These are phyloP conservation scores for Ramphastos sulfuratus DNA, from an alignment of 2,113 vertebrate genomes.

Conservation along the genomic window DNA sequence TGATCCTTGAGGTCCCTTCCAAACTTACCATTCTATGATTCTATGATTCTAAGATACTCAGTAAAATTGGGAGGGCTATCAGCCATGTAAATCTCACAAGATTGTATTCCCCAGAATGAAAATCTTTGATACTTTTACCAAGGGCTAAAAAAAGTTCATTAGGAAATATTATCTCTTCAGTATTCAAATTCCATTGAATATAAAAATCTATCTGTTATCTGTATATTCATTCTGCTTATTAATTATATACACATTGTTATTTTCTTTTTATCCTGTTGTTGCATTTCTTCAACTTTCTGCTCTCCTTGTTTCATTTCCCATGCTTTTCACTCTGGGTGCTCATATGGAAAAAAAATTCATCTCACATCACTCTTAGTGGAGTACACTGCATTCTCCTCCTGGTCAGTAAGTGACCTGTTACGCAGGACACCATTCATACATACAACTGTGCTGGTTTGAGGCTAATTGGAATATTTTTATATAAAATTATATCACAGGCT, in stretches of 20 bases:
- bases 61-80: neutral
- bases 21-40: too few species aligned
- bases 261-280: neutral
- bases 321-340: neutral
- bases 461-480: too few species aligned
- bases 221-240: neutral
- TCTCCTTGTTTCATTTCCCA: neutral
- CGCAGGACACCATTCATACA: neutral
- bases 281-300: neutral
- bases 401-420: neutral
- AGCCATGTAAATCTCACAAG: neutral
- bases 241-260: neutral
- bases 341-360: neutral
- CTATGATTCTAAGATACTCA: neutral
- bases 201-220: neutral
- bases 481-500: too few species aligned
- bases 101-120: neutral
- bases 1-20: too few species aligned
- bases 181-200: constrained; percentile 18
- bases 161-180: constrained; percentile 26
- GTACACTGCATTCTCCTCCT: neutral
- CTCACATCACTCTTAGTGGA: neutral
- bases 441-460: too few species aligned
- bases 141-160: constrained; percentile 41
- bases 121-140: neutral